phyloP scores from a whole-genome alignment of 1,140 invertebrate species.

The Nautilus pompilius region DNA sequence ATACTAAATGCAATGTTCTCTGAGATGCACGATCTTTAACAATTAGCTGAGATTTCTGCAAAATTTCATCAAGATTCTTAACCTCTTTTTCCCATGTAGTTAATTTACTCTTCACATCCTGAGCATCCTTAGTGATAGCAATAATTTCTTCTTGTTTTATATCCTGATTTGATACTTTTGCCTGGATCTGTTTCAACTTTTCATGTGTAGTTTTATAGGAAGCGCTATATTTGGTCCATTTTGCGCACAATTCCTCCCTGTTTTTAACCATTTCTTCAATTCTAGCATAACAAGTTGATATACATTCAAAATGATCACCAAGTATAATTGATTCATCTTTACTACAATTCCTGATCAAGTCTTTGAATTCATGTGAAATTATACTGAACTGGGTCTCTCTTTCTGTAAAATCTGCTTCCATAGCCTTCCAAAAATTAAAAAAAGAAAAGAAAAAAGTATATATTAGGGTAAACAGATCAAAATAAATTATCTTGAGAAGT shows the following conservation, averaged over 20 bases:
- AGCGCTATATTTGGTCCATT: slow-evolving; percentile 73
- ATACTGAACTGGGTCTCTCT: slow-evolving; percentile 42
- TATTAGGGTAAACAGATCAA: neutral
- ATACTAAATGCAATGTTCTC: slow-evolving; percentile 40
- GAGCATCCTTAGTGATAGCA: slow-evolving; percentile 36
- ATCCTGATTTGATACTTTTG: slow-evolving; percentile 72
- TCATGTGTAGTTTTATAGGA: slow-evolving; percentile 79
- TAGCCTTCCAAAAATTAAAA: slow-evolving; percentile 27
- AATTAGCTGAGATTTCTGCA: slow-evolving; percentile 36
- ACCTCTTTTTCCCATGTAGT: slow-evolving; percentile 34
- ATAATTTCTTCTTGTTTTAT: slow-evolving; percentile 53
- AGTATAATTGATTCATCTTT: slow-evolving; percentile 71
- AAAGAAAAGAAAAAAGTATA: neutral
- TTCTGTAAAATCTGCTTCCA: slow-evolving; percentile 41
- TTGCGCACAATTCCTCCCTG: slow-evolving; percentile 75
- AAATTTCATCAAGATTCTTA: slow-evolving; percentile 38
- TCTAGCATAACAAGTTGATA: slow-evolving; percentile 72
- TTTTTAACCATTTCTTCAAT: slow-evolving; percentile 60
- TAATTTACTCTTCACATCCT: slow-evolving; percentile 34
- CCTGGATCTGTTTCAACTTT: slow-evolving; percentile 75
- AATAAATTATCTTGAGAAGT: neutral
- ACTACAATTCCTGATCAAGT: slow-evolving; percentile 66
- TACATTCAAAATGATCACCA: slow-evolving; percentile 69
- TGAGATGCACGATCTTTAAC: slow-evolving; percentile 48
- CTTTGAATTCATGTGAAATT: slow-evolving; percentile 73